Evolutionary conservation across 2,888 invertebrate species (phyloP).

Genomic region (Troglohyphantes excavatus): DNA sequence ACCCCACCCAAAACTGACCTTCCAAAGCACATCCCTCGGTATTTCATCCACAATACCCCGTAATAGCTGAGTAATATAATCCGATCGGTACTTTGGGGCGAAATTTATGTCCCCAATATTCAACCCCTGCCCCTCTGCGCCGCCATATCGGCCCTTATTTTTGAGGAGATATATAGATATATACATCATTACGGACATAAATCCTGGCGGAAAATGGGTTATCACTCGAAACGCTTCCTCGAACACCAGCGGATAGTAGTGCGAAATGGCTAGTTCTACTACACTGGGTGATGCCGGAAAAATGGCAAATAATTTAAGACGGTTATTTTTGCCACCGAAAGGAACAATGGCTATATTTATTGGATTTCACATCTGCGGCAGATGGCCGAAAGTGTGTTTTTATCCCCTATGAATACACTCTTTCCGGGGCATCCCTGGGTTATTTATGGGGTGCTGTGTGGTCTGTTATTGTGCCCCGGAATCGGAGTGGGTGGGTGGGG

Average conservation of each 20-base stretch:
- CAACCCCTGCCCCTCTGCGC: not conserved
- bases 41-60: not conserved
- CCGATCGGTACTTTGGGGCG: conserved; percentile 2
- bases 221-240: conserved; percentile 26
- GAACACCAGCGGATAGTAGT: not conserved
- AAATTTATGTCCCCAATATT: conserved; percentile 19
- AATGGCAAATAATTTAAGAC: conserved; percentile 32
- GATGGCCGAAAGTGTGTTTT: conserved; percentile 21
- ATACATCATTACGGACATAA: conserved; percentile 34
- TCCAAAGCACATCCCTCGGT: not conserved
- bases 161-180: not conserved
- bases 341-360: not conserved
- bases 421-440: not conserved
- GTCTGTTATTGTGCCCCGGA: not conserved
- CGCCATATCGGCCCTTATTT: not conserved
- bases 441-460: conserved; percentile 11
- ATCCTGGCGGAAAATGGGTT: conserved; percentile 18
- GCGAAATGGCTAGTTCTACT: not conserved
- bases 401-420: conserved; percentile 8
- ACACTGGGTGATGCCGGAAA: not conserved
- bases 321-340: not conserved
- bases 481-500: no score
- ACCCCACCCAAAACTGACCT: no score
- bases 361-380: conserved; percentile 4
- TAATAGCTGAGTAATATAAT: conserved; percentile 17